Evolutionary conservation across 2,888 invertebrate genomes (phyloP).

Genomic region (Sisyra nigra): DNA sequence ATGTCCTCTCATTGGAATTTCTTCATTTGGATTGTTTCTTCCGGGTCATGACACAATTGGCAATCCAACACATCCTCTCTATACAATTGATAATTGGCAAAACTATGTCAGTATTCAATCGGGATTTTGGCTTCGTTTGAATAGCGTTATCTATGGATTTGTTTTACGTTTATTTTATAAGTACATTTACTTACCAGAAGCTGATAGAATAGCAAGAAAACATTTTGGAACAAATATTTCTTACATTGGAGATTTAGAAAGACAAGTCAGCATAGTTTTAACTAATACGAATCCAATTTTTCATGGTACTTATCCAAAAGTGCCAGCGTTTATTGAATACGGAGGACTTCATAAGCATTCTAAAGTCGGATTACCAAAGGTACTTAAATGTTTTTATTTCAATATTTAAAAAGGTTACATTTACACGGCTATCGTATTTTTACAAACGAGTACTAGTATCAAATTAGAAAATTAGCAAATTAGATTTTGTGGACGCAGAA

Average conservation of each 20-base stretch:
- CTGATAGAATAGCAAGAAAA: constrained; percentile 9
- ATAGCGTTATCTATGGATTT: constrained; percentile 11
- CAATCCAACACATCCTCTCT: constrained; percentile 14
- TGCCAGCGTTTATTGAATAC: constrained; percentile 13
- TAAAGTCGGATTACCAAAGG: constrained; percentile 3
- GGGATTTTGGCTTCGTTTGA: constrained; percentile 11
- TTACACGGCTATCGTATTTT: no score
- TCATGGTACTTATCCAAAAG: constrained; percentile 12
- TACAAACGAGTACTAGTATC: no score
- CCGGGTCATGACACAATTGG: constrained; percentile 13
- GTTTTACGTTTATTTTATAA: constrained; percentile 11
- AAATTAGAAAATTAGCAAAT: no score
- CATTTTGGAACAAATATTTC: constrained; percentile 10
- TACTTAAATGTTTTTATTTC: no score
- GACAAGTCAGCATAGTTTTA: constrained; percentile 12
- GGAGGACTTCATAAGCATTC: constrained; percentile 11
- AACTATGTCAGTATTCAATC: neutral
- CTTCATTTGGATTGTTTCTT: constrained; percentile 11
- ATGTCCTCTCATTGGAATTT: constrained; percentile 12
- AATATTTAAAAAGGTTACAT: constrained; percentile 1
- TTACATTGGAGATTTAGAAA: constrained; percentile 11
- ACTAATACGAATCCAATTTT: constrained; percentile 12
- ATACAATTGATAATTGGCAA: constrained; percentile 4
- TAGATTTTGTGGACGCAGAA: no score
- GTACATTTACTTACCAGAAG: constrained; percentile 11